Conservation (phyloP, 2,113 vertebrate genomes). For the Oryzias melastigma region DNA sequence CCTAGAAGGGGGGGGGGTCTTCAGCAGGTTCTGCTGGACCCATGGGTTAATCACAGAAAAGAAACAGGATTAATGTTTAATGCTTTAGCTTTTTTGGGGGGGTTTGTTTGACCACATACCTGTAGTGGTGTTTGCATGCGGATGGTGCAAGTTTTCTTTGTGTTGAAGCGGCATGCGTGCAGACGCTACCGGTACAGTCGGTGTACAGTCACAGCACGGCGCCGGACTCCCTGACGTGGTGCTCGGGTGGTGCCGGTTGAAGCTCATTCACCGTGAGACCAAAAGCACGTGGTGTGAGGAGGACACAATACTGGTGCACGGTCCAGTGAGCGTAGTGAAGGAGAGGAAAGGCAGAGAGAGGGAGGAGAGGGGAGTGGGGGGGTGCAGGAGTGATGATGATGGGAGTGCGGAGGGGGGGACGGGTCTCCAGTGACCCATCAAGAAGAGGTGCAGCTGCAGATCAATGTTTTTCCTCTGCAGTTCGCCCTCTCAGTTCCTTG, state of each 20-base stretch:
- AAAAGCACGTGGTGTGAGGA: constrained; percentile 58
- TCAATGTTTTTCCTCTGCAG: constrained; percentile 64
- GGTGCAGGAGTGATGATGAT: constrained; percentile 14
- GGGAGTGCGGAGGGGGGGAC: constrained; percentile 14
- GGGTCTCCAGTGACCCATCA: constrained; percentile 20
- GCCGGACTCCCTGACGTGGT: constrained; percentile 19
- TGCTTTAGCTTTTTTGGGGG: too few relatives aligned
- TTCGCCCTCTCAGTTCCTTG: constrained; percentile 48
- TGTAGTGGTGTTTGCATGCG: too few relatives aligned
- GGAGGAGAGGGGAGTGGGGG: background rate
- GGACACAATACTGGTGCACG: constrained; percentile 47
- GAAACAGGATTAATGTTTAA: too few relatives aligned
- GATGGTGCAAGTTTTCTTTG: too few relatives aligned
- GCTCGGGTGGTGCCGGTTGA: constrained; percentile 52
- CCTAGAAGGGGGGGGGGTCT: constrained; percentile 39
- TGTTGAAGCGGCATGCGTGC: background rate
- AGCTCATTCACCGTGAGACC: constrained; percentile 35
- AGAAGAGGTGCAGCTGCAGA: constrained; percentile 47
- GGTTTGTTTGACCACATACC: too few relatives aligned
- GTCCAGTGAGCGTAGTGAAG: constrained; percentile 29
- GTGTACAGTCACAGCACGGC: constrained; percentile 14
- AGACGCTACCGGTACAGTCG: constrained; percentile 5
- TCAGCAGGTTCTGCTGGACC: constrained; percentile 30
- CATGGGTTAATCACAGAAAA: constrained; percentile 42
- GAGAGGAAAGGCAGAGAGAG: constrained; percentile 2